phyloP scores from a whole-genome alignment of 2,888 invertebrate species.

The Drosophila tanythrix region DNA sequence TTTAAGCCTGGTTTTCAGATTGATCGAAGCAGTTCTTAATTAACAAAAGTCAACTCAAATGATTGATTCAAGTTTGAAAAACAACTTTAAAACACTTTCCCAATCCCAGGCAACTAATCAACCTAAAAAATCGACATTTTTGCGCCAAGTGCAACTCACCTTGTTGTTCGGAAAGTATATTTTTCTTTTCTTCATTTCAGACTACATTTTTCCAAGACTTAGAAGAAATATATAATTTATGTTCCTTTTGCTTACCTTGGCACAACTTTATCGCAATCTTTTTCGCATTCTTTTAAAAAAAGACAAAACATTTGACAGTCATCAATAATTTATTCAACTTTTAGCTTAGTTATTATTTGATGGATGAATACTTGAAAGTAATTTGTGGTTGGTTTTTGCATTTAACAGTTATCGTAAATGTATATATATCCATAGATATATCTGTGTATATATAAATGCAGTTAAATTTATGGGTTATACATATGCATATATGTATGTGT shows the following conservation, averaged over 20 bases:
- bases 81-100: background rate
- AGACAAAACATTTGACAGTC: constrained; percentile 33
- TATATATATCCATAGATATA: background rate
- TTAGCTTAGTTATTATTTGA: constrained; percentile 63
- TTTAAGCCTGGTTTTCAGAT: background rate
- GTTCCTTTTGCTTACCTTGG: background rate
- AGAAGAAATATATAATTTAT: background rate
- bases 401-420: constrained; percentile 20
- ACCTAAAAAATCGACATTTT: too few relatives aligned
- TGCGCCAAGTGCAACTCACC: background rate
- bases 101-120: too few relatives aligned
- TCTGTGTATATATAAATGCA: background rate
- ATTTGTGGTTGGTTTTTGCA: constrained; percentile 44
- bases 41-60: too few relatives aligned
- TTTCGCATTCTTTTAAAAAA: background rate
- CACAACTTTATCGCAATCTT: background rate
- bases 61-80: background rate
- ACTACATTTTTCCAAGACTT: background rate
- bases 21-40: background rate
- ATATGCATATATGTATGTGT: background rate
- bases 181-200: background rate
- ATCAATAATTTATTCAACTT: constrained; percentile 75
- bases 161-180: background rate
- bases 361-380: constrained; percentile 68
- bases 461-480: background rate